Percentiles rank a stretch among this genome's conserved stretches.
Conservation (phyloP, 2,797 vertebrate species). For the Tangara arthus region DNA sequence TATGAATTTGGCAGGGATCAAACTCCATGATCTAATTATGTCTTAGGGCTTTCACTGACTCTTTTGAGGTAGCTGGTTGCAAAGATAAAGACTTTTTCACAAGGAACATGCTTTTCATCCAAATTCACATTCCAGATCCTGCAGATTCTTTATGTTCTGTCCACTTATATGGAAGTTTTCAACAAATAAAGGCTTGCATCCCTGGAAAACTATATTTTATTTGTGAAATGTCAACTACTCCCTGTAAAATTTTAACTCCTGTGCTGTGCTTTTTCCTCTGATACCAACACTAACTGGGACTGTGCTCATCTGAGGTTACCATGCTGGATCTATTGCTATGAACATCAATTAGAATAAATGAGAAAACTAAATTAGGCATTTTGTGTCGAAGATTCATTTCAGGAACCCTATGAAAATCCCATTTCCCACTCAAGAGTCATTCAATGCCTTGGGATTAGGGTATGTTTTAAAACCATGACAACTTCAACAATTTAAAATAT, state of each 20-base stretch:
- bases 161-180: not conserved
- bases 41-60: slow-evolving; percentile 44
- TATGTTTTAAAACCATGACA: not conserved
- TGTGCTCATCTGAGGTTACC: not conserved
- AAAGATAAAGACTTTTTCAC: slow-evolving; percentile 12
- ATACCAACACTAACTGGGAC: not conserved
- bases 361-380: not conserved
- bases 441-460: not conserved
- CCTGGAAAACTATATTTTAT: not conserved
- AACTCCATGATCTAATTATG: slow-evolving; percentile 63
- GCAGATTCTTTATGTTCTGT: not conserved
- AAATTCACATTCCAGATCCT: not conserved
- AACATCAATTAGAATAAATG: not conserved
- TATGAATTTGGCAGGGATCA: slow-evolving; percentile 66
- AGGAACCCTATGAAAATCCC: not conserved
- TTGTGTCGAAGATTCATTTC: not conserved
- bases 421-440: not conserved
- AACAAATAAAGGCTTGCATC: not conserved
- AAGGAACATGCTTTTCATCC: not conserved
- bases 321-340: not conserved
- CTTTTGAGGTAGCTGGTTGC: slow-evolving; percentile 43
- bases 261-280: not conserved
- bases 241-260: slow-evolving; percentile 1
- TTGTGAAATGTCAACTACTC: not conserved
- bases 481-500: not conserved